Conservation (phyloP, 2,113 vertebrate species). For the Elephantulus edwardii region DNA sequence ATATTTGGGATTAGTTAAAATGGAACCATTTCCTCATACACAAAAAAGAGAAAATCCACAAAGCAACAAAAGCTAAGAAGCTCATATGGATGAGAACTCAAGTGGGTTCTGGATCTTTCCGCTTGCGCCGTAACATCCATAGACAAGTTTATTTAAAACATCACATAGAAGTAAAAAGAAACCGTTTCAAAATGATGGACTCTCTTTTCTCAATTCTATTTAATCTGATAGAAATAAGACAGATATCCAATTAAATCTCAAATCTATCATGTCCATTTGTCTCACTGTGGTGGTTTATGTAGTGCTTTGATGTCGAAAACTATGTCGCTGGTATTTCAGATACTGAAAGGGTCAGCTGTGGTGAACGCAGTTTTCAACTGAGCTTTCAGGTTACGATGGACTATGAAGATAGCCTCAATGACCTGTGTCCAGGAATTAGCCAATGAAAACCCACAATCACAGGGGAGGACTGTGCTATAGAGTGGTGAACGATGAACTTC, state of each 20-base stretch:
- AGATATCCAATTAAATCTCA: rapidly evolving
- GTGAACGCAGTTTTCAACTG: not conserved
- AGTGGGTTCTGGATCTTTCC: not conserved
- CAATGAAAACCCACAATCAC: not conserved
- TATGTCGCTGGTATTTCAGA: not conserved
- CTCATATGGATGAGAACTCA: rapidly evolving
- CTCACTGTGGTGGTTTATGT: not conserved
- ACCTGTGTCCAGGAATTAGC: not conserved
- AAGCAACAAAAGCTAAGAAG: rapidly evolving
- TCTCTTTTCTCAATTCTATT: rapidly evolving
- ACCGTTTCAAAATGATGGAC: not conserved
- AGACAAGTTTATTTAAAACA: not conserved
- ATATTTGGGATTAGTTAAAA: not conserved
- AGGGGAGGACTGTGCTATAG: too few relatives aligned
- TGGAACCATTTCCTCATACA: not conserved
- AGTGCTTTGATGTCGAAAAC: not conserved
- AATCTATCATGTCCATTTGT: not conserved
- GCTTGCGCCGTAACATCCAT: rapidly evolving
- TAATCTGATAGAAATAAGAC: not conserved
- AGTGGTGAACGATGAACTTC: not conserved
- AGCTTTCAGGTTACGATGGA: not conserved
- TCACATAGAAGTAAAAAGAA: not conserved
- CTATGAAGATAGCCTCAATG: not conserved
- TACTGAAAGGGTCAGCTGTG: not conserved
- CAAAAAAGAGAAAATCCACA: too few relatives aligned